phyloP scores from a whole-genome alignment of 1,140 invertebrate genomes.

The Drosophila athabasca region DNA sequence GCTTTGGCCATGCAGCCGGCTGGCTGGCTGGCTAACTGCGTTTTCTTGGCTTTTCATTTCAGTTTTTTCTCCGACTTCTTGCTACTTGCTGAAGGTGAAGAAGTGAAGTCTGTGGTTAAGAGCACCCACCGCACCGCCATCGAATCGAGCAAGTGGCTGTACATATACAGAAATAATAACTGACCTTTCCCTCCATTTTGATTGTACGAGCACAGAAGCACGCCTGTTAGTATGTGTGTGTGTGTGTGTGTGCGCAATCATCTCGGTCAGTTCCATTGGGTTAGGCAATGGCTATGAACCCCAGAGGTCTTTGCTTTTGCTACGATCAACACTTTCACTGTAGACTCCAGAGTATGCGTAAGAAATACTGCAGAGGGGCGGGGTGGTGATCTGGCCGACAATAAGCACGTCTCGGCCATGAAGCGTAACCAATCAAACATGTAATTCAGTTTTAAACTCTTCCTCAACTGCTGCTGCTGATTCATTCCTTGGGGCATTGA shows the following conservation, averaged over 20 bases:
- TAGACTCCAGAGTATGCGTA: no score
- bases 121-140: conserved; percentile 7
- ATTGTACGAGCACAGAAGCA: no score
- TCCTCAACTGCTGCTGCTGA: conserved; percentile 10
- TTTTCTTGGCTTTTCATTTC: conserved; percentile 60
- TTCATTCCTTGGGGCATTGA: not conserved
- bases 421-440: not conserved
- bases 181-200: conserved; percentile 31
- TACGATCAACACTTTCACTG: no score
- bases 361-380: no score
- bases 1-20: conserved; percentile 60
- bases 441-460: not conserved
- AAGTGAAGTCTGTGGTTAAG: conserved; percentile 51
- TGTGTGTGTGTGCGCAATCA: no score
- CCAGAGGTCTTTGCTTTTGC: no score
- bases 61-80: conserved; percentile 28
- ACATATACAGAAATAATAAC: not conserved
- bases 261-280: not conserved
- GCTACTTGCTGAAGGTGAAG: conserved; percentile 52
- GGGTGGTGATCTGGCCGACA: no score
- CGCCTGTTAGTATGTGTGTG: no score
- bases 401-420: conserved; percentile 19
- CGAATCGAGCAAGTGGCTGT: not conserved
- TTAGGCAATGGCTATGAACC: conserved; percentile 13
- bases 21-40: conserved; percentile 18